phyloP scores from a whole-genome alignment of 1,140 invertebrate species.

The Muscidifurax raptorellus region DNA sequence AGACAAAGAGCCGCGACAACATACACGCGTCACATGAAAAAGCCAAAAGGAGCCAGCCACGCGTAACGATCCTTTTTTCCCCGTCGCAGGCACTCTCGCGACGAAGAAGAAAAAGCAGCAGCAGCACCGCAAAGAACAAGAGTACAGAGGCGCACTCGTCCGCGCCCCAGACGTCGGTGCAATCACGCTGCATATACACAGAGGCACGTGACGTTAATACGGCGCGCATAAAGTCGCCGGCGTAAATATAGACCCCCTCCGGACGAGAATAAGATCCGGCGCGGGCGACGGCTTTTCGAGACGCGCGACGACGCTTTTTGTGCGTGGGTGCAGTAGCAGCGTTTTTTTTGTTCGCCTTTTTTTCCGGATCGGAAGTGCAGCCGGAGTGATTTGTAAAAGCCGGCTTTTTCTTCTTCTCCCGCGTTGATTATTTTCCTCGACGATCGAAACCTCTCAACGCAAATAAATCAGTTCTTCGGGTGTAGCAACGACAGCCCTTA shows the following conservation, averaged over 20 bases:
- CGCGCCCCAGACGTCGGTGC: background rate
- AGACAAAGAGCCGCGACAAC: background rate
- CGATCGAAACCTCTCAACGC: too few species aligned
- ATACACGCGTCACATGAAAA: background rate
- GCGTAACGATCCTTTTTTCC: too few species aligned
- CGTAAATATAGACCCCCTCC: slow-evolving; percentile 37
- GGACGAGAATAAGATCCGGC: slow-evolving; percentile 10
- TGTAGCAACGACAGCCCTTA: background rate
- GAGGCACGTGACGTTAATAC: slow-evolving; percentile 19
- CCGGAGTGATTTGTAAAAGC: background rate
- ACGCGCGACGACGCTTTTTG: too few species aligned
- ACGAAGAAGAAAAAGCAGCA: too few species aligned
- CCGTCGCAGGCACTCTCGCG: too few species aligned
- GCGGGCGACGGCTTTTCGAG: too few species aligned
- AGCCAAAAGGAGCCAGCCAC: too few species aligned
- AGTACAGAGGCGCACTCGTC: background rate
- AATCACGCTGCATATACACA: slow-evolving; percentile 1
- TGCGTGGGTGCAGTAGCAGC: too few species aligned
- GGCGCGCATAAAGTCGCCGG: slow-evolving; percentile 16
- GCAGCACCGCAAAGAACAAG: background rate
- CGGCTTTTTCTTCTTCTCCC: background rate
- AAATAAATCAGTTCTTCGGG: background rate
- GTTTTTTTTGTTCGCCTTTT: too few species aligned
- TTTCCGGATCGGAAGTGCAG: too few species aligned
- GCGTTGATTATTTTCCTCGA: too few species aligned